Evolutionary conservation across 2,888 invertebrate species (phyloP).

Genomic region (Amblyteles armatorius): DNA sequence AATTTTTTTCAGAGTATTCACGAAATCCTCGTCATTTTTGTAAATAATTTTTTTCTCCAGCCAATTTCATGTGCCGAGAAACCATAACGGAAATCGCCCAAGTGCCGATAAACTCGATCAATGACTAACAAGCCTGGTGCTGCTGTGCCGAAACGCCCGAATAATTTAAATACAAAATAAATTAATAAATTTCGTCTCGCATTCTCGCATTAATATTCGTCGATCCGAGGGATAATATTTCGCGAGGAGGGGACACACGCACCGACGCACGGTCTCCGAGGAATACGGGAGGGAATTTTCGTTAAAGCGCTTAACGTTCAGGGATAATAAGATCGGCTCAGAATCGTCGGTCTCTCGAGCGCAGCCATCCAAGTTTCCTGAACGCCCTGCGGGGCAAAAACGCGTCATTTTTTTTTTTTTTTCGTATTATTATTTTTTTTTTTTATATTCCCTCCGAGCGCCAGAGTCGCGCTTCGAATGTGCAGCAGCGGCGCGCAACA

Average conservation of each 20-base stretch:
- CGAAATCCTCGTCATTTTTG: not conserved
- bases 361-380: slow-evolving; percentile 67
- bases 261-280: slow-evolving; percentile 1
- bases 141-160: not conserved
- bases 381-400: slow-evolving; percentile 57
- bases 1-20: not conserved
- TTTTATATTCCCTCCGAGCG: slow-evolving; percentile 28
- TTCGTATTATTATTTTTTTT: not conserved
- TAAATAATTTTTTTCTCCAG: not conserved
- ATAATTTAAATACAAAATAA: not conserved
- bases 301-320: slow-evolving; percentile 69
- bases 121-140: not conserved
- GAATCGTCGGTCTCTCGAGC: slow-evolving; percentile 53
- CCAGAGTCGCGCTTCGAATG: slow-evolving; percentile 1
- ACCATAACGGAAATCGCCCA: not conserved
- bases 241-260: slow-evolving; percentile 27
- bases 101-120: not conserved
- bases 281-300: slow-evolving; percentile 61
- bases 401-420: slow-evolving; percentile 36
- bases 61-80: not conserved
- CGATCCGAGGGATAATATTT: slow-evolving; percentile 55
- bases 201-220: slow-evolving; percentile 32
- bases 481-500: not conserved
- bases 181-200: not conserved
- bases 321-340: slow-evolving; percentile 69